Base-by-base conservation (phyloP, 2,113 vertebrate species). In the Aegotheles bennettii region DNA sequence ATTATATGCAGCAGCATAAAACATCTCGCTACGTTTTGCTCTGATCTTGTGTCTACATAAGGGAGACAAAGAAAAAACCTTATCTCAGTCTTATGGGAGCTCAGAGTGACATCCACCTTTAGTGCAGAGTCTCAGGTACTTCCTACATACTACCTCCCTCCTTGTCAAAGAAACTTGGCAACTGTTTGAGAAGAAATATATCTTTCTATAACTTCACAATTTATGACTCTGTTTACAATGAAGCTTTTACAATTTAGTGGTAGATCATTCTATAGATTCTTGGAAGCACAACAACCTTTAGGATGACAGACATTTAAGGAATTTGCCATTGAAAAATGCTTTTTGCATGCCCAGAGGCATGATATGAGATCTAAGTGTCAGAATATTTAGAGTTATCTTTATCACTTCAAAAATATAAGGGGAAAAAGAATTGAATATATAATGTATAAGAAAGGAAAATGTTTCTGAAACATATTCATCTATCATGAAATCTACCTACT, bases 1-100 rank as follows among this genome's bases (percentile, higher is more conserved):
- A 24, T 56, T 23, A 35, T 23, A 77, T 12, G 28, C 33, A 23
- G 16, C 12, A 79, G 26, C 50, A 48, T 43, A 29, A 51, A 7
- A 33, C 5, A 26, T 21, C 25, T 64, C 76, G 64, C 17, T 25
- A 33, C 29, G 16, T 13, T 33, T 68, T 71, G 13, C 20, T 81
- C 40, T 61, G 42, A 76, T 54, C 45, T 85, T 76, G 5, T 57
- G 14, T 29, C 33, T 70, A 14, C 6, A 11, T 3, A 63, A 71
- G 1, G 7, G 1, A 54, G 21, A 83, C 15, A 11, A 60, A 56
- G 83, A 31, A 83, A 38, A 16, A 1, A 0, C n/a, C 1, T 57
- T 68, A 60, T 33, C 16, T 51, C 24, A n/a, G 0, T 25, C 11
- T 47, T 43, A 21, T 10, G 16, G 10, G 48, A 47, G 16, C 51